phyloP scores from a whole-genome alignment of 2,113 vertebrate species.

The Ovis canadensis region DNA sequence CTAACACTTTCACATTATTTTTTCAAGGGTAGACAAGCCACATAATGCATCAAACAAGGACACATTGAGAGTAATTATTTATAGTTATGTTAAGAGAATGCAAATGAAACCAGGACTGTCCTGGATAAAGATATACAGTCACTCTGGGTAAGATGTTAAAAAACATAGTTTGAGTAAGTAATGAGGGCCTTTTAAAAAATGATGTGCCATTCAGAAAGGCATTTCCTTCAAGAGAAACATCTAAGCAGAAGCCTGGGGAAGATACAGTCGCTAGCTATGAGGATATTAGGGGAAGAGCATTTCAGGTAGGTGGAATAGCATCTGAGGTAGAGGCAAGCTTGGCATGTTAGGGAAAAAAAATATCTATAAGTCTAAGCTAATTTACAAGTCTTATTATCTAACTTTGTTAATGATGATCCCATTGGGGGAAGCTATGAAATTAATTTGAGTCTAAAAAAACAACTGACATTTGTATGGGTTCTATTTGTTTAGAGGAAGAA shows the following conservation, averaged over 20 bases:
- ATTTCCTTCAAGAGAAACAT: not conserved
- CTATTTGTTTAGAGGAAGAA: not conserved
- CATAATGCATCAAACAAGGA: not conserved
- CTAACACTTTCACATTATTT: not conserved
- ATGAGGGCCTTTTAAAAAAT: not conserved
- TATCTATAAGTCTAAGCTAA: not conserved
- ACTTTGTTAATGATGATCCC: not conserved
- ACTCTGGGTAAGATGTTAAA: not conserved
- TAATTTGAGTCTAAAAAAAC: not conserved
- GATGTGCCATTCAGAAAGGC: not conserved
- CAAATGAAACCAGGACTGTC: not conserved
- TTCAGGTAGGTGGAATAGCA: not conserved
- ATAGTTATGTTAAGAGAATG: not conserved
- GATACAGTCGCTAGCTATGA: not conserved
- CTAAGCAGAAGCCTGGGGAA: not conserved
- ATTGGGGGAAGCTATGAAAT: constrained; percentile 12
- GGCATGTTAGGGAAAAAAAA: not conserved
- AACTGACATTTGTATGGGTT: not conserved
- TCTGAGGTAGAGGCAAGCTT: not conserved
- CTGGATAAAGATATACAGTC: not conserved
- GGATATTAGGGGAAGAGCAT: not conserved
- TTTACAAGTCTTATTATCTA: not conserved
- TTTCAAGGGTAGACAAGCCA: not conserved
- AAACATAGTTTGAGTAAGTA: not conserved
- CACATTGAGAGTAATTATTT: not conserved